Percentiles rank a stretch among this genome's conserved stretches.
phyloP scores from a whole-genome alignment of 2,113 vertebrate species.

The Rhinopomastus cyanomelas region DNA sequence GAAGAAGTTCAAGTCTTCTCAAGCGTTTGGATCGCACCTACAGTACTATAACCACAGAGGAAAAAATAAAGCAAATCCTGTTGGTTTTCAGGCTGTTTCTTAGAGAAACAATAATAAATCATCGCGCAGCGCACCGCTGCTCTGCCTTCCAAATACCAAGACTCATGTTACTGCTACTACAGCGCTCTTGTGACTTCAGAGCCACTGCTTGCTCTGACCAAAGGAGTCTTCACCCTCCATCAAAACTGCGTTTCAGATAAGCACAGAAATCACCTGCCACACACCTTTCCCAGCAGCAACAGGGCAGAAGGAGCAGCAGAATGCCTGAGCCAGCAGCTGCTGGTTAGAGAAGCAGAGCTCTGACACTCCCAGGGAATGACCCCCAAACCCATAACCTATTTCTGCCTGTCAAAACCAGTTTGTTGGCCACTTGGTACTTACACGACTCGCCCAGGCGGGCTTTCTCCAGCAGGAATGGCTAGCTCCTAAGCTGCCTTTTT shows the following conservation, averaged over 20 bases:
- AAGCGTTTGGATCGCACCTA: neutral
- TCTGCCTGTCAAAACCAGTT: neutral
- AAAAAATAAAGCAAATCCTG: slow-evolving; percentile 13
- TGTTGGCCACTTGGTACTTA: neutral
- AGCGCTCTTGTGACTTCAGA: neutral
- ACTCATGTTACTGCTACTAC: neutral
- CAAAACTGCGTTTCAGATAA: neutral
- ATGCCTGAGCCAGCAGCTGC: neutral
- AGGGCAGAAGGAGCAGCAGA: neutral
- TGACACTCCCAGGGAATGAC: slow-evolving; percentile 13
- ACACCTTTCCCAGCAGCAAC: neutral
- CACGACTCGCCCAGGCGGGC: neutral
- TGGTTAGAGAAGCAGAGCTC: neutral
- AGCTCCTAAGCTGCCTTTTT: neutral
- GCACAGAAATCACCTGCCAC: neutral
- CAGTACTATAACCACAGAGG: neutral
- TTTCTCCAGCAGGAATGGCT: neutral
- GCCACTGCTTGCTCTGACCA: neutral
- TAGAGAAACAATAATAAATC: slow-evolving; percentile 14
- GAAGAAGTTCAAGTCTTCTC: slow-evolving; percentile 1
- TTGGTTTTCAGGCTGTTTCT: neutral
- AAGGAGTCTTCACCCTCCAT: neutral
- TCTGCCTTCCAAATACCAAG: neutral
- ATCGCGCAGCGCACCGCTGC: fast-evolving
- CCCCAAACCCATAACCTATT: neutral